Evolutionary conservation across 2,888 invertebrate species (phyloP), one percentile per base, ranked within the genome.

Genomic region (Leucophora obtusa): DNA sequence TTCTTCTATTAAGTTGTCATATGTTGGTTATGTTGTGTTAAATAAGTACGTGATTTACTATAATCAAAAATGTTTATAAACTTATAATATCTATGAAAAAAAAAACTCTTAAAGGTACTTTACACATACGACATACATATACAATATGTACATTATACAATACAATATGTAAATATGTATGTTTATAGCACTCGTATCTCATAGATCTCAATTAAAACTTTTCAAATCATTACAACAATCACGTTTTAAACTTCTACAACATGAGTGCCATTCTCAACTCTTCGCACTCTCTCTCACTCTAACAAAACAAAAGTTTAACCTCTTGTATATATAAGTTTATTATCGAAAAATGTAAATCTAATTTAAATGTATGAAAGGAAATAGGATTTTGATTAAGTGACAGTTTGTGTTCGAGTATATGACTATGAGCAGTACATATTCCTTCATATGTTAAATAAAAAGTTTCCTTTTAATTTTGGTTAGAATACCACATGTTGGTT

Each of bases 181-280:
- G 43, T 47, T n/a, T 14, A 47, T 38, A 38, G 9, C 9, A 24
- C 14, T 43, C n/a, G 18, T 77, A 81, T 81, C 81, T 73, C 60
- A 73, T 73, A 70, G 77, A 81, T 81, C 81, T 81, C 81, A 81
- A 81, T 81, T 81, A 81, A 81, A 81, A 81, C 69, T 81, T 81
- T 81, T 77, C 70, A 81, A 81, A 81, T 81, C 81, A 77, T 81
- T 77, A 81, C 73, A 77, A 62, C 70, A 77, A 81, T 81, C 81
- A 81, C 81, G 81, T 81, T 77, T 74, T 66, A 70, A 81, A 77
- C 73, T 70, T 81, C 15, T 69, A 33, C 66, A 14, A 43, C 14
- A 11, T 14, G 14, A 21, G 43, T 11, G 2, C 6, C 43, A 43
- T 2, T 35, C 4, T 35, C 51, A 15, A 51, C 35, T 47, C 43